Conservation (phyloP, 35 echinoderm and acorn worm species). For the Heliocidaris tuberculata region DNA sequence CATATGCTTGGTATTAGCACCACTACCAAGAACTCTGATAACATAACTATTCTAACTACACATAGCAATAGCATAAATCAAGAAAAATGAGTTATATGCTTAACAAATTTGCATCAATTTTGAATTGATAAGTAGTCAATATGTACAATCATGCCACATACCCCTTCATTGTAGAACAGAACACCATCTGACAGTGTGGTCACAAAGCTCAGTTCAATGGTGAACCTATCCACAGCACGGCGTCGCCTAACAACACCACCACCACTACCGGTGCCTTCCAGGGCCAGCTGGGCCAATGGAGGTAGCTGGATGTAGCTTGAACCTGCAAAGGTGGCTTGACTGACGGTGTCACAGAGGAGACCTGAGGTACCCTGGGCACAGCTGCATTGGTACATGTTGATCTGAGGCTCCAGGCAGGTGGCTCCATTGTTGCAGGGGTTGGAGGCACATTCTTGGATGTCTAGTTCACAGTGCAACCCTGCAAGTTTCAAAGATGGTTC, state of each 20-base stretch:
- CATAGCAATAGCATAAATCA: background rate
- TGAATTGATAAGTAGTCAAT: background rate
- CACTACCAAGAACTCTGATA: background rate
- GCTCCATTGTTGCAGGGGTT: slow-evolving; percentile 75
- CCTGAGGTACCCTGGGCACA: slow-evolving; percentile 85
- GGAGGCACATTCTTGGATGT: slow-evolving; percentile 83
- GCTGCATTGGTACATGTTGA: slow-evolving; percentile 69
- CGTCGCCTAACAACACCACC: slow-evolving; percentile 29
- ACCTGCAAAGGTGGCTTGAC: slow-evolving; percentile 69
- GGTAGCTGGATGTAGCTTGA: slow-evolving; percentile 54
- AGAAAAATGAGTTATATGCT: background rate
- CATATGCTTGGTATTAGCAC: background rate
- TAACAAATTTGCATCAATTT: background rate
- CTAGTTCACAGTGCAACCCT: slow-evolving; percentile 82
- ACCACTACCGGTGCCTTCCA: background rate
- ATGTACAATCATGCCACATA: slow-evolving; percentile 36
- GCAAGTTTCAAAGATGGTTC: background rate
- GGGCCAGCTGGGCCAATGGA: slow-evolving; percentile 55
- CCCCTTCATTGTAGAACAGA: slow-evolving; percentile 88
- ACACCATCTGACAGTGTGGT: slow-evolving; percentile 72
- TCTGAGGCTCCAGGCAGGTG: slow-evolving; percentile 67
- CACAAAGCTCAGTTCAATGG: slow-evolving; percentile 72
- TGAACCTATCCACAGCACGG: slow-evolving; percentile 49
- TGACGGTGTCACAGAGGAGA: slow-evolving; percentile 69
- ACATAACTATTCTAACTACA: background rate